These are phyloP conservation scores for Homalodisca vitripennis DNA, from an alignment of 1,140 invertebrate genomes.

Conservation along the genomic window DNA sequence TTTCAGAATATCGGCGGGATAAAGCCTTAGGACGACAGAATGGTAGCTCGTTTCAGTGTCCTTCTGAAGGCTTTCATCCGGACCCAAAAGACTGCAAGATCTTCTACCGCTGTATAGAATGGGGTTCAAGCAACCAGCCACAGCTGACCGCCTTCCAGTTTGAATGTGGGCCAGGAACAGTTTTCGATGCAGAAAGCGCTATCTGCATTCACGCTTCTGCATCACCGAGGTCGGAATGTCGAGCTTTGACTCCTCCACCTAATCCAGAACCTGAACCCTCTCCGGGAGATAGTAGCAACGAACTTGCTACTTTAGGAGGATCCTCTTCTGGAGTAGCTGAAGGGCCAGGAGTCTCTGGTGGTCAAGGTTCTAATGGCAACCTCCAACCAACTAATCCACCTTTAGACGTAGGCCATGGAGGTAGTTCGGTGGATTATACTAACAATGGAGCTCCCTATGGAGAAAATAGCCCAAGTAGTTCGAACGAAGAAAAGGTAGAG, in stretches of 20 bases:
- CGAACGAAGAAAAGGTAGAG: constrained; percentile 14
- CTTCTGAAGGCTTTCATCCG: constrained; percentile 56
- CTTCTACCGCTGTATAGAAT: constrained; percentile 60
- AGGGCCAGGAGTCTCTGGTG: too few species aligned
- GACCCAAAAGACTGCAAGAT: constrained; percentile 55
- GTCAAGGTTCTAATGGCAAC: too few species aligned
- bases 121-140: constrained; percentile 37
- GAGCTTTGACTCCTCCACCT: constrained; percentile 20
- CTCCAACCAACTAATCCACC: neutral
- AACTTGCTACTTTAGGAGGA: neutral
- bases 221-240: constrained; percentile 58
- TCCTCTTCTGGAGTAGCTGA: too few species aligned
- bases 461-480: neutral
- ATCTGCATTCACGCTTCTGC: constrained; percentile 65
- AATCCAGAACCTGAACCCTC: constrained; percentile 30
- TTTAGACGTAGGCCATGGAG: neutral
- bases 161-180: constrained; percentile 66
- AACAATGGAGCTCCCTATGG: neutral
- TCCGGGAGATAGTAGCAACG: constrained; percentile 5
- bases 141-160: constrained; percentile 56
- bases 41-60: constrained; percentile 49
- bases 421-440: neutral
- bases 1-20: constrained; percentile 13
- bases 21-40: constrained; percentile 12
- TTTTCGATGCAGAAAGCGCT: constrained; percentile 64